Evolutionary conservation across 2,888 invertebrate species (phyloP), one percentile per base, ranked within the genome.

Genomic region (Gastrophysa polygoni): DNA sequence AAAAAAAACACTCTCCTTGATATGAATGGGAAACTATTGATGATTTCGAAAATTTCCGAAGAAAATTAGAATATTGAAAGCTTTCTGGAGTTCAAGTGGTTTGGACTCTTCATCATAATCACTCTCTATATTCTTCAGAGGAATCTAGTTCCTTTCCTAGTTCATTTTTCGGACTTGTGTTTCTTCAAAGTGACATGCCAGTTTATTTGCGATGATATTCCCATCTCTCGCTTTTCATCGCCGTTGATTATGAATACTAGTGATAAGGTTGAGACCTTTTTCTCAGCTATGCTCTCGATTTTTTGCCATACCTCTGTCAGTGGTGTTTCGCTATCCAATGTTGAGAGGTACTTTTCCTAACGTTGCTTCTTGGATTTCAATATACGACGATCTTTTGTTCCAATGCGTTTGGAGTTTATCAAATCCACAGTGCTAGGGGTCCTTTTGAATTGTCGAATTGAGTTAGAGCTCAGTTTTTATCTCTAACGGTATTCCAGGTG

Each of bases 281-380:
- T 34, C n/a, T 59, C 59, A 11, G 24, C 18, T 14, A 56, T 52
- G 0, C 21, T 54, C 18, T 43, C 44, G 5, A 59, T 46, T 24
- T 56, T 59, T 7, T 28, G 43, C 56, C 59, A 59, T 14, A 63
- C 32, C 6, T 63, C 32, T 14, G n/a, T 57, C 1, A 46, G 21
- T n/a, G 57, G 57, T 16, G 38, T 52, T 18, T 57, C 28, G 16
- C 24, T 17, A 16, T 21, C 48, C 10, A 54, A 7, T 24, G 59
- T 51, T 20, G 24, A 46, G 0, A 52, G 20, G 21, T 48, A 59
- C 1, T 49, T 47, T 54, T 54, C 28, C 59, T 54, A 60, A 24
- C 24, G 34, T 32, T 51, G 1, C 10, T 34, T 51, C 46, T 61
- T 46, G 11, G 18, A 28, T 16, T 51, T 18, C 16, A 46, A 18